Conservation (phyloP, 2,797 vertebrate genomes). For the Bradypodion ventrale region DNA sequence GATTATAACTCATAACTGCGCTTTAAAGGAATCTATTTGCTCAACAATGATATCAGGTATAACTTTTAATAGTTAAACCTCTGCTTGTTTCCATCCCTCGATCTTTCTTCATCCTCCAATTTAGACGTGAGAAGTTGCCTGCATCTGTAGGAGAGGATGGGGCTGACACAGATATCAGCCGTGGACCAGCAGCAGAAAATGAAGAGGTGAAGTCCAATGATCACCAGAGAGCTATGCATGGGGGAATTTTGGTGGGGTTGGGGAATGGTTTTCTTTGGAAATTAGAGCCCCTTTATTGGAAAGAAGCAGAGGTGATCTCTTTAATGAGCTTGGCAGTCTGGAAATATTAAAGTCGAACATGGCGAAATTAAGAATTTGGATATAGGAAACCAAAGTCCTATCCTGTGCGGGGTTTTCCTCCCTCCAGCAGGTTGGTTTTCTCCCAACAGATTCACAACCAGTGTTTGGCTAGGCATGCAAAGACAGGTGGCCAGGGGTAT, state of each 20-base stretch:
- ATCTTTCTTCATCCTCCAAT: background rate
- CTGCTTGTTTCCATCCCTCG: background rate
- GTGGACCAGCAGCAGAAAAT: slow-evolving; percentile 39
- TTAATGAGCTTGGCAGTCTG: background rate
- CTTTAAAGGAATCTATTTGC: background rate
- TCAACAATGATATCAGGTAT: background rate
- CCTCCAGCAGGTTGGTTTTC: too few species aligned
- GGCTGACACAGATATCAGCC: slow-evolving; percentile 30
- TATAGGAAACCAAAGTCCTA: background rate
- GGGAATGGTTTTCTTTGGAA: background rate
- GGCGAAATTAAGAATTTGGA: background rate
- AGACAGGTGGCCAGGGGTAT: too few species aligned
- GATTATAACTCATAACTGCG: too few species aligned
- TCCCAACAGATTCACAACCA: too few species aligned
- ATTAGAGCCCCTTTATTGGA: accelerated
- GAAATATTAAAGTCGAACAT: background rate
- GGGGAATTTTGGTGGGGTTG: too few species aligned
- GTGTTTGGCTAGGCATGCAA: too few species aligned
- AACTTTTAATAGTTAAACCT: background rate
- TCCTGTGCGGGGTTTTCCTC: too few species aligned
- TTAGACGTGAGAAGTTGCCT: slow-evolving; percentile 76
- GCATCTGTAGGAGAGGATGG: slow-evolving; percentile 59
- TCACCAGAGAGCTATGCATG: too few species aligned
- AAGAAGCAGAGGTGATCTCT: background rate
- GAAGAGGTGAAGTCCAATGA: slow-evolving; percentile 61